Conservation (phyloP, 2,888 invertebrate species). For the Poecilus cupreus region DNA sequence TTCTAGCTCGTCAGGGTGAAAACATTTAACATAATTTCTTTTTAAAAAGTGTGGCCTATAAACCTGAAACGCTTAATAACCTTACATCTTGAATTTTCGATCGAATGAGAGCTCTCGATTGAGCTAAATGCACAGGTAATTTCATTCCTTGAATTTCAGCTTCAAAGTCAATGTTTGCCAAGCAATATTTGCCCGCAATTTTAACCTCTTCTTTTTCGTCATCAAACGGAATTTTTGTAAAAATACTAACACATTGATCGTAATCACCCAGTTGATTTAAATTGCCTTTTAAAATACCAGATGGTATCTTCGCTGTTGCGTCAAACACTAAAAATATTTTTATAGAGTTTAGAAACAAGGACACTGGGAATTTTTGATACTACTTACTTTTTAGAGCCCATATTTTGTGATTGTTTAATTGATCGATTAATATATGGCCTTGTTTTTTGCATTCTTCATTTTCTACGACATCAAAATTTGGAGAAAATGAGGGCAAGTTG, state of each 20-base stretch:
- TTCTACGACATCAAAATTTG: slow-evolving; percentile 80
- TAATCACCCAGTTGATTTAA: slow-evolving; percentile 83
- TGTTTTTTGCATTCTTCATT: slow-evolving; percentile 81
- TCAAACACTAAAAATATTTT: slow-evolving; percentile 79
- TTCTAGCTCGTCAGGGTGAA: no score
- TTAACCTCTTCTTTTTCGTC: slow-evolving; percentile 77
- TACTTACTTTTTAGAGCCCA: slow-evolving; percentile 85
- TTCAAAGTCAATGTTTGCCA: slow-evolving; percentile 79
- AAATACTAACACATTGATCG: slow-evolving; percentile 78
- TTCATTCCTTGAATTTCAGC: slow-evolving; percentile 77
- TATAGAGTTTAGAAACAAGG: slow-evolving; percentile 10
- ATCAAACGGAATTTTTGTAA: slow-evolving; percentile 77
- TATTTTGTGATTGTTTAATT: slow-evolving; percentile 80
- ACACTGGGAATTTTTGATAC: background rate
- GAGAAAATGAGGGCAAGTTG: slow-evolving; percentile 79
- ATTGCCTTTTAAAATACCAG: slow-evolving; percentile 81
- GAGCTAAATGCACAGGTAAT: slow-evolving; percentile 79
- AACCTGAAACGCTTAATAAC: background rate
- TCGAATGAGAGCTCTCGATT: slow-evolving; percentile 79
- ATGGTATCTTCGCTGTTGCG: slow-evolving; percentile 82
- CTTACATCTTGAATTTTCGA: slow-evolving; percentile 79
- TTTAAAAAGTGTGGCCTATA: background rate
- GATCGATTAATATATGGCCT: slow-evolving; percentile 80
- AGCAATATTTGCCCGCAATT: slow-evolving; percentile 82
- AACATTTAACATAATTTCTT: no score